phyloP scores from a whole-genome alignment of 2,113 vertebrate genomes.

The Triplophysa rosa region DNA sequence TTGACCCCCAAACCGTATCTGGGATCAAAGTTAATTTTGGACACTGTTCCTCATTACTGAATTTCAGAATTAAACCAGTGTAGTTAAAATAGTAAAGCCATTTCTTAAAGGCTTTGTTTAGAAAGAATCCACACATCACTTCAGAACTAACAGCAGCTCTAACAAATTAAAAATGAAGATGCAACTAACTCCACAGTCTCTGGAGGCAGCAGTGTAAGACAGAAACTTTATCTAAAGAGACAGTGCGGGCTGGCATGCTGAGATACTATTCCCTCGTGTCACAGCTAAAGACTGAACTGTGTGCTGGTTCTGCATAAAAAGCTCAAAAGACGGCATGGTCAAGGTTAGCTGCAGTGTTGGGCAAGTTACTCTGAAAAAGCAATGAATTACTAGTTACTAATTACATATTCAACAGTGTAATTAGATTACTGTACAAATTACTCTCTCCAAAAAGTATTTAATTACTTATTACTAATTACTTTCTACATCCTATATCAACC shows the following conservation, averaged over 20 bases:
- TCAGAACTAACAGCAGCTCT: conserved; percentile 21
- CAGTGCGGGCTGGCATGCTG: background rate
- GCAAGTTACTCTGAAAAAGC: too few species aligned
- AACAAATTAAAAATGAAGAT: conserved; percentile 39
- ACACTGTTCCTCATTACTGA: background rate
- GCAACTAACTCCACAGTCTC: conserved; percentile 27
- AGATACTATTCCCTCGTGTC: conserved; percentile 36
- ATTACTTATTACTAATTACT: too few species aligned
- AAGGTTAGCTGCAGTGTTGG: too few species aligned
- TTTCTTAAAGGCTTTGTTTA: background rate
- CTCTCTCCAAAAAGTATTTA: too few species aligned
- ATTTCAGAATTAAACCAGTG: background rate
- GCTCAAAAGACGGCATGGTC: conserved; percentile 8
- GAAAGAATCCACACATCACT: background rate
- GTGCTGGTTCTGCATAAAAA: conserved; percentile 17
- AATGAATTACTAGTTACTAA: too few species aligned
- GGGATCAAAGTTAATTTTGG: too few species aligned
- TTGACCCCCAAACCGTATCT: too few species aligned
- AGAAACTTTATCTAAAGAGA: conserved; percentile 36
- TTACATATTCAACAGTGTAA: too few species aligned
- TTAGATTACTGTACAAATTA: too few species aligned
- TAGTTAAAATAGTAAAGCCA: background rate
- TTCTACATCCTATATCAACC: too few species aligned
- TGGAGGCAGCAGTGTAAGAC: conserved; percentile 8
- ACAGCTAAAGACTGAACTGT: background rate